Base-by-base conservation (phyloP, 1,140 invertebrate species). In the Cryptotermes secundus region DNA sequence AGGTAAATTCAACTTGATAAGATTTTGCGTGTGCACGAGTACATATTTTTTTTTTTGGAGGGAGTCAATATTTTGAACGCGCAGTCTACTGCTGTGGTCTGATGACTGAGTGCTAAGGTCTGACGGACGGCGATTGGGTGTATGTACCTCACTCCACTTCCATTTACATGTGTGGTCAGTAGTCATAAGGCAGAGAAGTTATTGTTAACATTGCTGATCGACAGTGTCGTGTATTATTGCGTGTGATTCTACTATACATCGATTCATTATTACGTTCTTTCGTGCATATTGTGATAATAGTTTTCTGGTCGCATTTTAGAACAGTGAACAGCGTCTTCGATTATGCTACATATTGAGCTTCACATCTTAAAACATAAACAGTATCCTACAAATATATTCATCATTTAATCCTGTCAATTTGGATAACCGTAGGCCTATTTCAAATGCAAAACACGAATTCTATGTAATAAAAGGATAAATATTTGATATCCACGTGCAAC, bases 211-310 rank as follows among this genome's bases (percentile, higher is more conserved):
- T 72, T 26, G 59, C 59, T n/a, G 59, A 72, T n/a, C 59, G n/a
- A 72, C 59, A 72, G 59, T 72, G 59, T 72, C 59, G 31, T 31
- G 59, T 72, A 31, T 59, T 72, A 72, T 16, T 72, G 59, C n/a
- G 26, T 72, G 59, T 72, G 59, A 72, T 72, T 72, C 59, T n/a
- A 72, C 59, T 31, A 72, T 72, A 72, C 59, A 72, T 72, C 59
- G 59, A 72, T 31, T 7, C n/a, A 31, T 72, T 72, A 72, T 31
- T 72, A 72, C 6, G 16, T 19, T 49, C 26, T n/a, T 72, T 72
- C 59, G 3, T 72, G 59, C 59, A 72, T 72, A 72, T 72, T 72
- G 59, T 72, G 59, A 72, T 72, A 72, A 31, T 14, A 31, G n/a
- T n/a, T n/a, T 72, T 72, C 59, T 72, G 59, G 59, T 72, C 59